A percentile compares a stretch with the other conserved stretches of the same genome.
Evolutionary conservation across 2,797 vertebrate species (phyloP).

Genomic region (Poeciliopsis paucimaculata): DNA sequence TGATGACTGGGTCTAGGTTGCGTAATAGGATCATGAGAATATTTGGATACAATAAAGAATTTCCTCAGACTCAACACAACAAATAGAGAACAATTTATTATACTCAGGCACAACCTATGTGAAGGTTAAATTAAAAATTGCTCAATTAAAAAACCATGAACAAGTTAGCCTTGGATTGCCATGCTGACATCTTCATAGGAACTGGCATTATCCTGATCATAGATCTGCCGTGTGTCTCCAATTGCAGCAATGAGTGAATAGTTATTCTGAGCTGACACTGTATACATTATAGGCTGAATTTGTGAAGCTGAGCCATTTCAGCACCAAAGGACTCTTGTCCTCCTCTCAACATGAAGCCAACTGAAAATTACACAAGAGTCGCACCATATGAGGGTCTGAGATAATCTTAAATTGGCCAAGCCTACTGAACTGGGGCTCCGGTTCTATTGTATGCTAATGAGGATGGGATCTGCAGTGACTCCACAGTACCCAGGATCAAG

Average conservation of each 20-base stretch:
- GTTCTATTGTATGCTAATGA: slow-evolving; percentile 60
- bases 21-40: slow-evolving; percentile 48
- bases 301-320: slow-evolving; percentile 25
- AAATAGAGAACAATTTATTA: not conserved
- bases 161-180: not conserved
- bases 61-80: not conserved
- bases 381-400: slow-evolving; percentile 41
- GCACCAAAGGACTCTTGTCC: slow-evolving; percentile 15
- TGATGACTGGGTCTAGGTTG: slow-evolving; percentile 40
- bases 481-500: slow-evolving; percentile 17
- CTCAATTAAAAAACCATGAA: too few relatives aligned
- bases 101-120: not conserved
- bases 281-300: slow-evolving; percentile 17
- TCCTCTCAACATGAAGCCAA: slow-evolving; percentile 23
- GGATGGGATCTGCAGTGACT: slow-evolving; percentile 23
- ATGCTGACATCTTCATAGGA: not conserved
- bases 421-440: slow-evolving; percentile 36
- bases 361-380: slow-evolving; percentile 39
- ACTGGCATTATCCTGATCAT: not conserved
- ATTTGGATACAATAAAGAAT: slow-evolving; percentile 39
- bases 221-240: slow-evolving; percentile 1
- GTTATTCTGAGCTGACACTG: not conserved
- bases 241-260: not conserved
- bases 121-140: not conserved
- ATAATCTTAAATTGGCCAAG: slow-evolving; percentile 50